Conservation (phyloP, 2,888 invertebrate species). For the Tigriopus californicus region DNA sequence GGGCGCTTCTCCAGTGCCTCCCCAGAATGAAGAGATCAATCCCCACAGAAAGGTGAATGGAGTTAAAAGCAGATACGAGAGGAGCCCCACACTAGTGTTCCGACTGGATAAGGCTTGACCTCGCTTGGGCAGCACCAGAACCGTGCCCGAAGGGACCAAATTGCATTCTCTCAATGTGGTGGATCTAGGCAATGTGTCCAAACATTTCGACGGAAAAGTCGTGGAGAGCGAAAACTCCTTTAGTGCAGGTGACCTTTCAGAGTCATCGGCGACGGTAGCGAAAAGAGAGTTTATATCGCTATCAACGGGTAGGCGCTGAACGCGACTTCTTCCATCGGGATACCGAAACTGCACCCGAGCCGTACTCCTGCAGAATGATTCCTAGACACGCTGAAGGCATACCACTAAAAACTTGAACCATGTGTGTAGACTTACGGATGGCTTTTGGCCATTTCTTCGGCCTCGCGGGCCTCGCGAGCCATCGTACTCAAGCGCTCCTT, state of each 20-base stretch:
- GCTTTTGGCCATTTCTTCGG: not conserved
- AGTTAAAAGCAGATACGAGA: slow-evolving; percentile 37
- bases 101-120: not conserved
- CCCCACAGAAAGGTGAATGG: slow-evolving; percentile 35
- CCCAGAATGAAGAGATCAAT: slow-evolving; percentile 20
- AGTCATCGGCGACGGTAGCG: not conserved
- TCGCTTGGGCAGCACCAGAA: slow-evolving; percentile 46
- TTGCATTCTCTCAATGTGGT: slow-evolving; percentile 43
- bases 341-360: slow-evolving; percentile 9
- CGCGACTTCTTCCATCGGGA: not conserved
- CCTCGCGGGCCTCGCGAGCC: slow-evolving; percentile 2
- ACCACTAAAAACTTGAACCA: too few relatives aligned
- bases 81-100: slow-evolving; percentile 4
- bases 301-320: not conserved
- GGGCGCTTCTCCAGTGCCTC: too few relatives aligned
- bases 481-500: not conserved
- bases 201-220: slow-evolving; percentile 52
- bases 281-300: not conserved
- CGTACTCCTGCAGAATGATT: not conserved
- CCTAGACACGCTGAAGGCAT: too few relatives aligned
- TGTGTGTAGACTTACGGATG: not conserved
- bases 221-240: slow-evolving; percentile 51
- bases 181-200: slow-evolving; percentile 35
- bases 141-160: slow-evolving; percentile 52
- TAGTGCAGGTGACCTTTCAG: slow-evolving; percentile 11